Evolutionary conservation across 2,113 vertebrate species (phyloP).

Genomic region (Anhinga anhinga): DNA sequence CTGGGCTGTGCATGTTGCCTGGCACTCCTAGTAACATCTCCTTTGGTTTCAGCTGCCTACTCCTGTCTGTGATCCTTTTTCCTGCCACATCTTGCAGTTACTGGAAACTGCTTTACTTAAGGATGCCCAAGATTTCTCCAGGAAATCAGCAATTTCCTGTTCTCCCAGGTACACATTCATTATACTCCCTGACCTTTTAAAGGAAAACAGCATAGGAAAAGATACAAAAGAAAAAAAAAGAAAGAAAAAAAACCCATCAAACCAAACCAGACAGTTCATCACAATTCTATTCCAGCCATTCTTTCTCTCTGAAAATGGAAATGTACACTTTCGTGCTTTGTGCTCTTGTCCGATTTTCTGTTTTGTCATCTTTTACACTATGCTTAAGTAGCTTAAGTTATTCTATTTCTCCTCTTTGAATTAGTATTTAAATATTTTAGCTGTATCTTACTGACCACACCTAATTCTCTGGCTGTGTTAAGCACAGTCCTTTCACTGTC

Average conservation of each 20-base stretch:
- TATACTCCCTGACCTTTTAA: not conserved
- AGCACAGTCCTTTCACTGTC: not conserved
- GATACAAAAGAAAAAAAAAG: not conserved
- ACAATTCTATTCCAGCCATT: not conserved
- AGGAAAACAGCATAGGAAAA: not conserved
- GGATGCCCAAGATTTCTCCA: not conserved
- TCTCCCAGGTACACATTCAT: not conserved
- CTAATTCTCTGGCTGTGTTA: not conserved
- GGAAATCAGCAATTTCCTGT: not conserved
- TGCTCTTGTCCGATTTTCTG: not conserved
- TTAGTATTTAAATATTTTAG: not conserved
- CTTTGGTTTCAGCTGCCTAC: not conserved
- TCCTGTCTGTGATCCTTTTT: not conserved
- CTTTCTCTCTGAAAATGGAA: not conserved
- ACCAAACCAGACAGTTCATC: not conserved
- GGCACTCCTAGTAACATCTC: not conserved
- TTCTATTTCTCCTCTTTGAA: not conserved
- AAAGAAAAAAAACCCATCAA: not conserved
- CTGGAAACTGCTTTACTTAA: not conserved
- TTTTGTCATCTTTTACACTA: not conserved
- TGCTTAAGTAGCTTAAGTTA: not conserved
- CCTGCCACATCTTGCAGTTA: not conserved
- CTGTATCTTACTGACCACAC: not conserved
- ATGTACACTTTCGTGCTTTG: not conserved
- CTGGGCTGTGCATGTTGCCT: not conserved